Base-by-base conservation (phyloP, 2,888 invertebrate genomes). In the Poecilobothrus nobilitatus region DNA sequence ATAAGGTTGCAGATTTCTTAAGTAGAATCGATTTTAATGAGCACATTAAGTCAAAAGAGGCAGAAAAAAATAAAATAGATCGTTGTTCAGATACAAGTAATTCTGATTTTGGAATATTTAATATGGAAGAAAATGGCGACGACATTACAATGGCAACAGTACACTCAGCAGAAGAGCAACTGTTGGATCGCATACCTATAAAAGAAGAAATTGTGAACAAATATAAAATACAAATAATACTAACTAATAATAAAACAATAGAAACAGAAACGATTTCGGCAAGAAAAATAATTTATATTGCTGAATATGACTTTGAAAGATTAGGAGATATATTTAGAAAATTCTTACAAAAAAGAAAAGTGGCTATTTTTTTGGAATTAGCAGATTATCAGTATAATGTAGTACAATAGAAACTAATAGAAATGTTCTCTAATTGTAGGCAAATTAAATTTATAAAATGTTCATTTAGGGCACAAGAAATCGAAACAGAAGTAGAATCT, bases 371-470 rank as follows among this genome's bases (percentile, higher is more conserved):
- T 65, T 69, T 68, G 0, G 68, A 72, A 44, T 20, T 72, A 15
- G 20, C 41, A 66, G 70, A 73, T 34, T 63, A 15, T 33, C 27
- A 69, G 66, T 70, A 70, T 64, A 70, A 70, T 18, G 66, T 53
- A 62, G 65, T 72, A 7, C 71, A 73, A 65, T 66, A 68, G 63
- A 69, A 68, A 62, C 34, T 72, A 20, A 71, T 71, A 41, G 66
- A 71, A 66, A 34, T 72, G 27, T 72, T 69, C 20, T 66, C 62
- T 69, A 63, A 70, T 67, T 37, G 69, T 18, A 61, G 22, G 68
- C 15, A 70, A 70, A 70, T 73, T 70, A 70, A 68, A 72, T 64
- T 70, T 69, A n/a, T n/a, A n/a, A n/a, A n/a, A n/a, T n/a, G n/a
- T n/a, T n/a, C n/a, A n/a, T n/a, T n/a, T n/a, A n/a, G n/a, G n/a